Base-by-base conservation (phyloP, 2,113 vertebrate species). In the Oostethus manadensis region DNA sequence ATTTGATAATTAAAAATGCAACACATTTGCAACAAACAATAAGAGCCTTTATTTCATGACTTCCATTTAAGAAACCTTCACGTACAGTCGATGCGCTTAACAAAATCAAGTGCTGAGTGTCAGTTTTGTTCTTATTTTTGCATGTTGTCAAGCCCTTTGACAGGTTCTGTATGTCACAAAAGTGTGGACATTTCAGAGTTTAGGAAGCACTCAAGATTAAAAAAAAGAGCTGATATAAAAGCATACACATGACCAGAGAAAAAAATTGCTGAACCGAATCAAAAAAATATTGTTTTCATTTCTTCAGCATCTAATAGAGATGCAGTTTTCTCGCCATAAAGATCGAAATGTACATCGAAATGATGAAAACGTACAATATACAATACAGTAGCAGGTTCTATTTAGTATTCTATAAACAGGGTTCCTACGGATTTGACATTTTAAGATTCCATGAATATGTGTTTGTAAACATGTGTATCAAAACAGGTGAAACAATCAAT, bases 131-230 rank as follows among this genome's bases (percentile, higher is more conserved):
- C 40, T 70, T 50, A 47, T 73, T 66, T 78, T 71, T 77, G 64
- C 76, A 75, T 77, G 62, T 60, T 56, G 72, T 84, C 66, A 76
- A 87, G 86, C 84, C 86, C 86, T 87, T 87, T 84, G 38, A 69
- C 66, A 70, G 66, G 68, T 79, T 63, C 26, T 56, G 49, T 57
- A 54, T 64, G 73, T 67, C 81, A 55, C 38, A 64, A 51, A 26
- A 35, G 60, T 44, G 44, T 54, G 59, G 71, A 80, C 58, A 42
- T 56, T 64, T 57, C 44, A 56, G 77, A 68, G 58, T 68, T 79
- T 66, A 76, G 82, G 85, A 86, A 87, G 82, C 80, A 77, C 82
- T 83, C 73, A 53, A 64, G 80, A 83, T 82, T 74, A 46, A 67
- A 59, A 66, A n/a, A 65, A 62, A 7, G 29, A 33, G 60, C 62